Conservation (phyloP, 1,140 invertebrate genomes). For the Lucilia cuprina region DNA sequence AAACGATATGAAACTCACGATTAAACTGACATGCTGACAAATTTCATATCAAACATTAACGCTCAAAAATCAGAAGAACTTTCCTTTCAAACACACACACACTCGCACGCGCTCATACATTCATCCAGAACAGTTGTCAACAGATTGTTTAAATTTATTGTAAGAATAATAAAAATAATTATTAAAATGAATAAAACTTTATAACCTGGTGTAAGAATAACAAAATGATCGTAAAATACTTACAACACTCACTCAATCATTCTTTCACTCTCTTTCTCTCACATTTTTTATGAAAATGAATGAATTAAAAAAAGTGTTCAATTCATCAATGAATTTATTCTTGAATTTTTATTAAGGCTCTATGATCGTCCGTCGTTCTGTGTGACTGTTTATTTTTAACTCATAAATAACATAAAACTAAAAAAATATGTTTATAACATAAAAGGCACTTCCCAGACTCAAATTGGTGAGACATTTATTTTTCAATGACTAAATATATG, state of each 20-base stretch:
- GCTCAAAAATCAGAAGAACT: neutral
- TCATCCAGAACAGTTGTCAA: neutral
- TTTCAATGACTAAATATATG: neutral
- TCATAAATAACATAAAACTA: neutral
- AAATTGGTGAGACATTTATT: neutral
- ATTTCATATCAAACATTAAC: neutral
- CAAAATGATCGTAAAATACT: neutral
- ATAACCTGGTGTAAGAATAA: neutral
- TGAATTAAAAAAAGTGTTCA: neutral
- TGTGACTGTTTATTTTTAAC: neutral
- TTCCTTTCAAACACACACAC: neutral
- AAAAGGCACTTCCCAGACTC: neutral
- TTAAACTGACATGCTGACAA: neutral
- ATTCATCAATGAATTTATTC: conserved; percentile 34
- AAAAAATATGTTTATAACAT: neutral
- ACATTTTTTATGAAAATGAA: neutral
- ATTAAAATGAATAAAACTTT: neutral
- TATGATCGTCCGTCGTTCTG: neutral
- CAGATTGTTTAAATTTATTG: neutral
- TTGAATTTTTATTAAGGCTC: conserved; percentile 21
- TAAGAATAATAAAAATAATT: neutral
- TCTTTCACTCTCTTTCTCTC: no score
- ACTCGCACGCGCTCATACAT: neutral
- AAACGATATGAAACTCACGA: neutral
- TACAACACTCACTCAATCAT: neutral